phyloP scores from a whole-genome alignment of 1,140 invertebrate genomes.

The Platorchestia sp. region DNA sequence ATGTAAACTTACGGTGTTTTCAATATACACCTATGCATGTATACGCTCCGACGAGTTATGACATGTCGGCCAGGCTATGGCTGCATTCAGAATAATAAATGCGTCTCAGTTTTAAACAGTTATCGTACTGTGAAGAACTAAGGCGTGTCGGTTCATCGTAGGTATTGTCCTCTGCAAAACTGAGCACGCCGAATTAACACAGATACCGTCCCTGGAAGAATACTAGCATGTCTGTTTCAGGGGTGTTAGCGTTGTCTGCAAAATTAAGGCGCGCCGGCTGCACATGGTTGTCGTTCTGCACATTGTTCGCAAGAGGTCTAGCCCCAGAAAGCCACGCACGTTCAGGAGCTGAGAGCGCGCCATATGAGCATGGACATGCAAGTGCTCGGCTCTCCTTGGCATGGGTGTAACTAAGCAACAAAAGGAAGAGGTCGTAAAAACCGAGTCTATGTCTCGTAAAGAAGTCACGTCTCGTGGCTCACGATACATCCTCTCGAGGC shows the following conservation, averaged over 20 bases:
- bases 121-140: not conserved
- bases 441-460: slow-evolving; percentile 32
- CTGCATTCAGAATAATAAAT: not conserved
- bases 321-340: not conserved
- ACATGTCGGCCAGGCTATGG: not conserved
- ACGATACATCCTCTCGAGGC: slow-evolving; percentile 33
- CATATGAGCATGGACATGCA: not conserved
- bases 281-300: not conserved
- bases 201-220: not conserved
- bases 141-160: not conserved
- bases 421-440: slow-evolving; percentile 51
- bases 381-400: not conserved
- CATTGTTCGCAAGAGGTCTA: not conserved
- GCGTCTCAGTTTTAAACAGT: not conserved
- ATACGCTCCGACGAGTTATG: not conserved
- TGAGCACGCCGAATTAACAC: not conserved
- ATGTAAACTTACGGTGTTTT: not conserved
- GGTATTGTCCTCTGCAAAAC: not conserved
- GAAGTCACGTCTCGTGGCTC: slow-evolving; percentile 34
- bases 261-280: not conserved
- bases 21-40: no score
- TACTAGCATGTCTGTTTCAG: not conserved
- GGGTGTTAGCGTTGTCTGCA: not conserved
- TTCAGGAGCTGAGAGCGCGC: not conserved
- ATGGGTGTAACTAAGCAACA: slow-evolving; percentile 45